These are phyloP conservation scores for Glaucidium brasilianum DNA, from an alignment of 2,113 vertebrate species.

Conservation along the genomic window DNA sequence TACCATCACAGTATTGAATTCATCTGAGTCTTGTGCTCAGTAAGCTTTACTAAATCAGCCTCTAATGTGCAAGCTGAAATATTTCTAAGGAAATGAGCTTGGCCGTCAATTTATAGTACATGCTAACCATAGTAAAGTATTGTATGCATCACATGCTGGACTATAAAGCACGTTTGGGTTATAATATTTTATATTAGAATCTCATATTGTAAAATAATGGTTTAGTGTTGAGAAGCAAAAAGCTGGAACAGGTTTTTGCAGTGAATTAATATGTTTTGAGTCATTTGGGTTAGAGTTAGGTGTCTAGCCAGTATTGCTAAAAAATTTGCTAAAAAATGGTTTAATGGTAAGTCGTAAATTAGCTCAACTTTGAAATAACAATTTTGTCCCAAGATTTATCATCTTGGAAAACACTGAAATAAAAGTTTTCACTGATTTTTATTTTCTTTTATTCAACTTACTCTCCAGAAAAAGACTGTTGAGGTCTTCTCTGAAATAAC, in stretches of 20 bases:
- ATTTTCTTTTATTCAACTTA: not conserved
- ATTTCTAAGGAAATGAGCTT: not conserved
- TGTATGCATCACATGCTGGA: not conserved
- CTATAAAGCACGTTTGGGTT: not conserved
- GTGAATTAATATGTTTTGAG: not conserved
- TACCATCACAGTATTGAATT: not conserved
- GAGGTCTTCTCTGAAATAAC: not conserved
- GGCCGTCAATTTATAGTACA: not conserved
- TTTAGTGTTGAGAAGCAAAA: not conserved
- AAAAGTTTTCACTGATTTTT: not conserved
- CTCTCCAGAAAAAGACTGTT: not conserved
- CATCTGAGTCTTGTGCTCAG: not conserved
- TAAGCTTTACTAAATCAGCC: not conserved
- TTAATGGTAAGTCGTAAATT: not conserved
- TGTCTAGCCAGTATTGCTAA: not conserved
- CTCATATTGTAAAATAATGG: not conserved
- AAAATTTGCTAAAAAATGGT: not conserved
- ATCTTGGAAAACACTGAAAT: not conserved
- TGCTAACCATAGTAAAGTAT: not conserved
- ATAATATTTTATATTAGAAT: not conserved
- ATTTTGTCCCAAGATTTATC: not conserved
- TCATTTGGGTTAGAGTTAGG: not conserved
- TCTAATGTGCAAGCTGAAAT: not conserved
- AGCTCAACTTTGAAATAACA: not conserved
- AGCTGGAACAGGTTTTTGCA: not conserved